Evolutionary conservation across 2,888 invertebrate genomes (phyloP), one percentile per base, ranked within the genome.

Genomic region (Unio pictorum): DNA sequence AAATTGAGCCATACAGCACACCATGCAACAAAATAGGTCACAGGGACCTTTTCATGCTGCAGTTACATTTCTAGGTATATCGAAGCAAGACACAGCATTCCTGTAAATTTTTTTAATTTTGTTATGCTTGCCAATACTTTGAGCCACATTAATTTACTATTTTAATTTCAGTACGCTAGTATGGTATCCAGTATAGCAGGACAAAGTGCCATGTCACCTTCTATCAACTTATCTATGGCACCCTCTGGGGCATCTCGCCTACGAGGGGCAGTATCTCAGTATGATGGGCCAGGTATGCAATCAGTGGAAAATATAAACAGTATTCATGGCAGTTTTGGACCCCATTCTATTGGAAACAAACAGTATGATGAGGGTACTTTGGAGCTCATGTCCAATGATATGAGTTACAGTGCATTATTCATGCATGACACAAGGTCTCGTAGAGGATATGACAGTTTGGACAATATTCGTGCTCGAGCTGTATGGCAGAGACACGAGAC

Each of bases 371-470:
- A 84, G 63, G 84, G 83, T 34, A 84, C 84, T 20, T 70, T 86
- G 11, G 89, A 89, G 75, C 63, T 87, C 45, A 74, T 88, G 78
- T 83, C 86, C 11, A 81, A 82, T 64, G 89, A 90, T 69, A 90
- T 90, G 90, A 87, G 87, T 68, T 77, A 88, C 64, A 88, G 87
- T 72, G 89, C 89, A n/a, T 80, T 90, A 34, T 89, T 88, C 78
- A 81, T 90, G 78, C 89, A 90, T 71, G 89, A 89, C 71, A 80
- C 82, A 61, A 75, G 85, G 23, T 76, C 82, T 23, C 26, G 73
- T 3, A 61, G 74, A 45, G 78, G 67, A 54, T 81, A 79, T 66
- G 84, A 84, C 23, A 82, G 78, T 65, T 62, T 83, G 30, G 84
- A 84, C 11, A 84, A 85, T 66, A 76, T 79, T 7, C 76, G 80